phyloP scores from a whole-genome alignment of 2,888 invertebrate genomes.

The Macroteleia sp. region DNA sequence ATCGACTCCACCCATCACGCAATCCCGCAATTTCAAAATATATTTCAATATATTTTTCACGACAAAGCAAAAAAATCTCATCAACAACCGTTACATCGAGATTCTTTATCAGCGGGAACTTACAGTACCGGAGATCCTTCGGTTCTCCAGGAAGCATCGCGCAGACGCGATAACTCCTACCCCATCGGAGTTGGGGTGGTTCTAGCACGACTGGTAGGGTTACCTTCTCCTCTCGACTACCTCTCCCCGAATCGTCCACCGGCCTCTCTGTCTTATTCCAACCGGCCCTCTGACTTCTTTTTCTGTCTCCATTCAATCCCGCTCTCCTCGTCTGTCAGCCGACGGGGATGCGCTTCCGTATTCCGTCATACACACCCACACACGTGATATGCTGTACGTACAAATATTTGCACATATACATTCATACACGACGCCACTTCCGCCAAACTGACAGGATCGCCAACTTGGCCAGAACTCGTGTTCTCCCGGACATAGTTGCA shows the following conservation, averaged over 20 bases:
- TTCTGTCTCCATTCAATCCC: slow-evolving; percentile 32
- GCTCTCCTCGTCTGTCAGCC: slow-evolving; percentile 17
- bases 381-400: slow-evolving; percentile 24
- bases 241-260: slow-evolving; percentile 14
- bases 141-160: slow-evolving; percentile 29
- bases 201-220: slow-evolving; percentile 41
- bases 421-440: slow-evolving; percentile 43
- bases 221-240: slow-evolving; percentile 20
- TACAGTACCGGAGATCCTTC: slow-evolving; percentile 19
- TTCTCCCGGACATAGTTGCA: slow-evolving; percentile 61
- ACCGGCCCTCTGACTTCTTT: slow-evolving; percentile 32
- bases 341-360: slow-evolving; percentile 35
- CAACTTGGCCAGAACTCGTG: slow-evolving; percentile 59
- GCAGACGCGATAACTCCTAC: slow-evolving; percentile 53
- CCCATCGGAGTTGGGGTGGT: slow-evolving; percentile 42
- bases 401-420: no score
- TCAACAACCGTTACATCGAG: slow-evolving; percentile 31
- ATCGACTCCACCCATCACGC: slow-evolving; percentile 15
- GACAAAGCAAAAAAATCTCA: slow-evolving; percentile 24
- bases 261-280: slow-evolving; percentile 34
- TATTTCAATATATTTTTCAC: slow-evolving; percentile 21
- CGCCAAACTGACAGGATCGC: slow-evolving; percentile 50
- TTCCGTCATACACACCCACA: slow-evolving; percentile 45
- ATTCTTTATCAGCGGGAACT: slow-evolving; percentile 44
- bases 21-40: slow-evolving; percentile 26